Evolutionary conservation across 2,113 vertebrate genomes (phyloP).

Genomic region (Vicugna pacos): DNA sequence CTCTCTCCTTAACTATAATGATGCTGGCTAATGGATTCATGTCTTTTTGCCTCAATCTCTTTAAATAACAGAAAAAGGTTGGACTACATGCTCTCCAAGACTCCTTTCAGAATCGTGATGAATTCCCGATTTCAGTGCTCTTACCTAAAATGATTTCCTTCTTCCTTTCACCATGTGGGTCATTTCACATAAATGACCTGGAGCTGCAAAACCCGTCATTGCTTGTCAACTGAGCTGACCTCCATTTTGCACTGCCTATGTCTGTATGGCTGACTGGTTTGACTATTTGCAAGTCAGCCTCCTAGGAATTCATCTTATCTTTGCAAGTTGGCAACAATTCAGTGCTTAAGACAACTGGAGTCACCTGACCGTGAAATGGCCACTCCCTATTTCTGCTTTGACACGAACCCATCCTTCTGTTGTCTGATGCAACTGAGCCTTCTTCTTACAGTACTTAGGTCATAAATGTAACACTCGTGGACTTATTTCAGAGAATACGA

Average conservation of each 20-base stretch:
- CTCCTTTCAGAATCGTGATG: not conserved
- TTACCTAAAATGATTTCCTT: not conserved
- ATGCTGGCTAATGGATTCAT: not conserved
- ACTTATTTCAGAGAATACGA: not conserved
- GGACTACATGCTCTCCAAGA: not conserved
- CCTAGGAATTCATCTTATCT: conserved; percentile 66
- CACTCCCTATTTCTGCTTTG: not conserved
- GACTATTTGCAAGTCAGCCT: conserved; percentile 55
- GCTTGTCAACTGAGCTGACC: conserved; percentile 49
- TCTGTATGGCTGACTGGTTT: conserved; percentile 45
- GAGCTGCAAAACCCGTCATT: not conserved
- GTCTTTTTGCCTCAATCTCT: not conserved
- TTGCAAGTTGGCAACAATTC: conserved; percentile 42
- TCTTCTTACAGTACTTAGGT: not conserved
- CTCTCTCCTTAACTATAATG: not conserved
- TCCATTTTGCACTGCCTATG: not conserved
- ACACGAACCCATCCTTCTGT: not conserved
- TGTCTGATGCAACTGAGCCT: not conserved
- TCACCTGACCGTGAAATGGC: not conserved
- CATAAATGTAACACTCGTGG: not conserved
- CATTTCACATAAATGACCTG: conserved; percentile 50
- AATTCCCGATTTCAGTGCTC: not conserved
- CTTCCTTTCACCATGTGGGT: not conserved
- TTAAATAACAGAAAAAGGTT: not conserved
- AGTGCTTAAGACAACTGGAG: conserved; percentile 65